These are phyloP conservation scores for Liolophura sinensis DNA, from an alignment of 1,140 invertebrate genomes.

Conservation along the genomic window DNA sequence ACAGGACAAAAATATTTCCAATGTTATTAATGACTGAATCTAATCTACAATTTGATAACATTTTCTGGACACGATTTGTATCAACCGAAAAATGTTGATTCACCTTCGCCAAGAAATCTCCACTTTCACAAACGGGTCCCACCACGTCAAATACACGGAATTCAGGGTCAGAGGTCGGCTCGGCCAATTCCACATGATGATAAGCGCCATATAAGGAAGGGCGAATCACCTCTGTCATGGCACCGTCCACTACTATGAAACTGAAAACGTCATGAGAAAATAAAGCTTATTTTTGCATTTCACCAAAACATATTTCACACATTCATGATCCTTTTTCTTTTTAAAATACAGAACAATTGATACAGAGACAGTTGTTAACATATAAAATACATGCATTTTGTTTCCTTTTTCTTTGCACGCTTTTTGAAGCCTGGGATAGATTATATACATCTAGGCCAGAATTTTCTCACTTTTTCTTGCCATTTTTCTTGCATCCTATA, in stretches of 20 bases:
- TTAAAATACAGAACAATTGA: too few species aligned
- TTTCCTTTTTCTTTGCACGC: neutral
- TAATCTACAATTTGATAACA: too few species aligned
- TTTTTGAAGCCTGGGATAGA: too few species aligned
- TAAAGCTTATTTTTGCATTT: too few species aligned
- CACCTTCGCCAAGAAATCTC: constrained; percentile 59
- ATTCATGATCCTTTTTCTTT: neutral
- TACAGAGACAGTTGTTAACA: neutral
- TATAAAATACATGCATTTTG: neutral
- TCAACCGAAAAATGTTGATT: neutral
- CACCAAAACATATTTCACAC: neutral
- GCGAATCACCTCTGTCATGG: constrained; percentile 58
- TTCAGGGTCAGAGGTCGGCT: constrained; percentile 14
- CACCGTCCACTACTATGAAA: constrained; percentile 46
- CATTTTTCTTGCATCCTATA: constrained; percentile 38
- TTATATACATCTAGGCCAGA: too few species aligned
- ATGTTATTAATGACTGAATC: too few species aligned
- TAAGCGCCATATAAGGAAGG: constrained; percentile 58
- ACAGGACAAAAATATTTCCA: too few species aligned
- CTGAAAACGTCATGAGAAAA: constrained; percentile 10
- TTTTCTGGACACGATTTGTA: too few species aligned
- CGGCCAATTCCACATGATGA: constrained; percentile 52
- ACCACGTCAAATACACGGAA: constrained; percentile 55
- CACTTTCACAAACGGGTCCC: constrained; percentile 61
- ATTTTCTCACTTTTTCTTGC: constrained; percentile 25